phyloP scores from a whole-genome alignment of 2,888 invertebrate genomes.

The Drosophila maculinotata region DNA sequence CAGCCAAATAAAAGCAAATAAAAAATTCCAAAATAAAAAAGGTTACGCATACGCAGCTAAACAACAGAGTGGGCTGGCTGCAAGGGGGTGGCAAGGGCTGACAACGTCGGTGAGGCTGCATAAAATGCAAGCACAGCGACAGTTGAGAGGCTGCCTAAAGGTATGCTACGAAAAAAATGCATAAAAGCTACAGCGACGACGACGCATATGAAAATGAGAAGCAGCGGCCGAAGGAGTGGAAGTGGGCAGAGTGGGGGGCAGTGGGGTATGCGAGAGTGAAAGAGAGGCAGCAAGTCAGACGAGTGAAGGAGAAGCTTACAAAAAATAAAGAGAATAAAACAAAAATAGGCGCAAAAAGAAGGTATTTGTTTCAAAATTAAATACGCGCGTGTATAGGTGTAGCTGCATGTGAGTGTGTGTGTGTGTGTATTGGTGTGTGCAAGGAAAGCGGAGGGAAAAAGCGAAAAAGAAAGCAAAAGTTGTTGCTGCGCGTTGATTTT shows the following conservation, averaged over 20 bases:
- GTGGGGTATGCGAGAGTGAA: background rate
- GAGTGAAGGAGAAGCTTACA: conserved; percentile 20
- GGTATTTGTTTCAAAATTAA: conserved; percentile 77
- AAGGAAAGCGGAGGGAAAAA: conserved; percentile 45
- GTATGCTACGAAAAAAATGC: conserved; percentile 70
- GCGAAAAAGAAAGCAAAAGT: conserved; percentile 74
- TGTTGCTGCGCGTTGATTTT: conserved; percentile 62
- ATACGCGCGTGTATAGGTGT: conserved; percentile 48
- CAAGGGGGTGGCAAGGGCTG: conserved; percentile 1
- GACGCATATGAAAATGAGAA: conserved; percentile 5
- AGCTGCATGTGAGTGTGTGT: conserved; percentile 9
- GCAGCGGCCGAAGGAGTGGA: background rate
- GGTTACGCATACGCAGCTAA: conserved; percentile 73
- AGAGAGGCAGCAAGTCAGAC: conserved; percentile 12
- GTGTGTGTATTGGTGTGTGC: conserved; percentile 12
- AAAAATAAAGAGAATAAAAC: conserved; percentile 27
- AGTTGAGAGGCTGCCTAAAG: conserved; percentile 66
- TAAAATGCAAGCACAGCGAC: conserved; percentile 65
- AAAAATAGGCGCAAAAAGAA: conserved; percentile 40
- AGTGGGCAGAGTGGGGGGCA: background rate
- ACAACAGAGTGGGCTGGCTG: background rate
- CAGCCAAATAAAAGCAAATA: conserved; percentile 12
- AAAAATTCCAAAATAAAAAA: conserved; percentile 18
- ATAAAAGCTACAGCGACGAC: conserved; percentile 44
- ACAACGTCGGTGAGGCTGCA: conserved; percentile 46